Conservation (phyloP, 2,888 invertebrate species). For the Crematogaster levior region DNA sequence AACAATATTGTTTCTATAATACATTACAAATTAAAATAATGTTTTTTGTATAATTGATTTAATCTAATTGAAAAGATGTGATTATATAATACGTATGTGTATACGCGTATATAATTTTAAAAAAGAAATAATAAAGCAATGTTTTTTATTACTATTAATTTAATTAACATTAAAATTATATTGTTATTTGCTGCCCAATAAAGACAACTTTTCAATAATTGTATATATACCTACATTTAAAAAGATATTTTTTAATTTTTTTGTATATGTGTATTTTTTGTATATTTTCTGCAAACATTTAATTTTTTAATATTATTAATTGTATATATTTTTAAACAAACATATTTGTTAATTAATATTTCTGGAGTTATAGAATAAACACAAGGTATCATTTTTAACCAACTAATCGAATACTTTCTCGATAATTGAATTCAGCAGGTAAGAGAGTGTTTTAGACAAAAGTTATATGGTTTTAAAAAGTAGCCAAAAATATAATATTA, state of each 20-base stretch:
- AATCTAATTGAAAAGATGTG: neutral
- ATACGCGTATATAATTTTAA: neutral
- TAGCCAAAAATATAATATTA: no score
- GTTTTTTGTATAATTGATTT: neutral
- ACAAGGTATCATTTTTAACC: no score
- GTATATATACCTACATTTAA: neutral
- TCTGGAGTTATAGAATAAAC: no score
- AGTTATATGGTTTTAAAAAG: no score
- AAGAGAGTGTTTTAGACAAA: no score
- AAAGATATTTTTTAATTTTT: neutral
- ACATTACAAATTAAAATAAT: neutral
- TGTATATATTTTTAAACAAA: neutral
- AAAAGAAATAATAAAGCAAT: neutral
- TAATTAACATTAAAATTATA: neutral
- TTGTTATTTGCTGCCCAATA: neutral
- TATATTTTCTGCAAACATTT: neutral
- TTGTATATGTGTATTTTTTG: neutral
- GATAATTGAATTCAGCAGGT: no score
- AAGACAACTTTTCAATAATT: neutral
- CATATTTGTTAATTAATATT: conserved; percentile 4
- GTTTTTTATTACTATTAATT: neutral
- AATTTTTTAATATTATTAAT: conserved; percentile 5
- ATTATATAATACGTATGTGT: no score
- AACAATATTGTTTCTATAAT: neutral
- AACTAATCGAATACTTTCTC: no score